Evolutionary conservation across 2,797 vertebrate species (phyloP), one percentile per base, ranked within the genome.

Genomic region (Cercopithecus diana): DNA sequence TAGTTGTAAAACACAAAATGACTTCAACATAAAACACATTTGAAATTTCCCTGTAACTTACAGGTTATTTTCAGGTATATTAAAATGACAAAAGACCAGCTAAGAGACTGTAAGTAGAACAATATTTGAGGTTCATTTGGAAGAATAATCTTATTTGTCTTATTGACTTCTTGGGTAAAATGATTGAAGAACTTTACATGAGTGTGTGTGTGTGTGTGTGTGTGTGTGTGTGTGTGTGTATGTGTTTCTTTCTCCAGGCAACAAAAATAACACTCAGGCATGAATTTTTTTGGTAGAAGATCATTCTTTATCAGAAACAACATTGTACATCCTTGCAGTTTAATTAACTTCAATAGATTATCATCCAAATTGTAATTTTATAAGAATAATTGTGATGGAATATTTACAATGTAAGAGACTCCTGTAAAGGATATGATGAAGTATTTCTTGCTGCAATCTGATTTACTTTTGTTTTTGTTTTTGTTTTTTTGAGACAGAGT

Each of bases 271-370:
- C 57, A 83, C 8, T 12, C 20, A 97, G 97, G 55, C 77, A 97
- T 88, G 81, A 70, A 97, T 50, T 61, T 96, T 95, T 96, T 97
- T 90, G 94, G 93, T 96, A 88, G 92, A 79, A 83, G 76, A 83
- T 87, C 81, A 87, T 97, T 97, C 17, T 84, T 96, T 96, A 93
- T 75, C 30, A 33, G 48, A 96, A 11, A n/a, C 2, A 76, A 2
- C 4, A 5, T 39, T 64, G 7, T 84, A 43, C 11, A 58, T 82
- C 7, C 1, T 82, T 55, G 14, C 26, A 84, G 67, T 55, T 36
- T 93, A 72, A 26, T 86, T 84, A 82, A 52, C 2, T 95, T 92
- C 24, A n/a, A 1, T 57, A 77, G 4, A 73, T 61, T 92, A 26
- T 50, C 33, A 61, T 41, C 11, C 50, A 95, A 89, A 8, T 84